Base-by-base conservation (phyloP, 2,113 vertebrate genomes). In the Saguinus midas region DNA sequence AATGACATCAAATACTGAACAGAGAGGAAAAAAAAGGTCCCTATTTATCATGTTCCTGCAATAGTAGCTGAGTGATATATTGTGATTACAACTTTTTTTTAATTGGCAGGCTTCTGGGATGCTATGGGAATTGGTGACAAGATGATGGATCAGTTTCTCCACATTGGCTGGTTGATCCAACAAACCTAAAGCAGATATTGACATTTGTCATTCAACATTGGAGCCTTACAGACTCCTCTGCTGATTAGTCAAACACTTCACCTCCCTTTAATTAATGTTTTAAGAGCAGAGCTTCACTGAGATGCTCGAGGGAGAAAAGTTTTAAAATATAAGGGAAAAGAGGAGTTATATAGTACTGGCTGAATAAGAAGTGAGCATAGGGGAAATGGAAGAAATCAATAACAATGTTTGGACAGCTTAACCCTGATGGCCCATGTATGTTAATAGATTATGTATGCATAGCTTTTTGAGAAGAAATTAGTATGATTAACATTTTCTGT, bases 131-230 rank as follows among this genome's bases (percentile, higher is more conserved):
- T 98, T 98, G 97, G 97, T 99, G 99, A 99, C 99, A 99, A 98
- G 97, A 99, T 99, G 99, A 99, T 99, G 98, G 99, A 99, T 99
- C 98, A 97, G 98, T 99, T 99, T 98, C 98, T 98, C 98, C 97
- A 96, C 98, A 99, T 99, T 99, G 99, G 99, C 99, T 99, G 99
- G 98, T 99, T 99, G 99, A 99, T 99, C 98, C 99, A 99, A 99
- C 99, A 98, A 96, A 98, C 92, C 96, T 97, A 96, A 97, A 99
- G 98, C 98, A 98, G 97, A 98, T 99, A 99, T 99, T 99, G 99
- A 99, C 99, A 99, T 99, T 99, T 99, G 99, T 99, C 99, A 99
- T 98, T 99, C 99, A 99, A 98, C 96, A 96, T 92, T 97, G 95
- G 97, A 98, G 95, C 98, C 98, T 98, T 97, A 89, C 97, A 98